These are phyloP conservation scores for Atherinomorus stipes DNA, from an alignment of 2,113 vertebrate species.

Conservation along the genomic window DNA sequence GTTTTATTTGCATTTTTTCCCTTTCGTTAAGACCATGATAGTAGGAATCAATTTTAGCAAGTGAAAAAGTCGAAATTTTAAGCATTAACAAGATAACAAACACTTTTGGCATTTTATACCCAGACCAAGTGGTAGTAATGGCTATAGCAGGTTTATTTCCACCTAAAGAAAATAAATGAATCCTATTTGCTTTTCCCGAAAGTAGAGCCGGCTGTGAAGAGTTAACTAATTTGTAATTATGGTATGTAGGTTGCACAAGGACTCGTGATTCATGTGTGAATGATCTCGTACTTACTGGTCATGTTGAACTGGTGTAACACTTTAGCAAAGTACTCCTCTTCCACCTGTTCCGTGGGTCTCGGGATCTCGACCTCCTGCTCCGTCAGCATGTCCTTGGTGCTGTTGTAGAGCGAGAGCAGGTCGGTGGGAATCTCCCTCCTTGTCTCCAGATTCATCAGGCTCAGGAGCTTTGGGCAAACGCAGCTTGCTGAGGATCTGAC, in stretches of 20 bases:
- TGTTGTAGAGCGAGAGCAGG: slow-evolving; percentile 90
- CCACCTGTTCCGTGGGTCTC: slow-evolving; percentile 70
- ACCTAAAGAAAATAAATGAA: no score
- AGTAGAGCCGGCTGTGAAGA: no score
- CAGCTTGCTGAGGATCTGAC: slow-evolving; percentile 94
- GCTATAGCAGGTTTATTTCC: no score
- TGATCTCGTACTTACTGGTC: slow-evolving; percentile 75
- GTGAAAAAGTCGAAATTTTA: no score
- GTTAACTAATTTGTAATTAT: no score
- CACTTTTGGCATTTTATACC: no score
- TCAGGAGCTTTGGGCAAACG: slow-evolving; percentile 83
- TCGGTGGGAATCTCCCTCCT: slow-evolving; percentile 76
- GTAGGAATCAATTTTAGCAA: no score
- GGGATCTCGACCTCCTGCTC: slow-evolving; percentile 73
- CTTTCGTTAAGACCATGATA: no score
- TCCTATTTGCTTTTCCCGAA: no score
- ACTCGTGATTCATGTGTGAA: background rate
- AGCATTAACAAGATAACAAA: no score
- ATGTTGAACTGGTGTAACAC: slow-evolving; percentile 88
- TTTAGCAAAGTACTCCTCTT: slow-evolving; percentile 92
- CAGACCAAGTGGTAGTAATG: no score
- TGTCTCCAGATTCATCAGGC: slow-evolving; percentile 71
- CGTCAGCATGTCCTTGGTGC: slow-evolving; percentile 85
- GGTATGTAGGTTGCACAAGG: background rate
- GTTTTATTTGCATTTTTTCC: no score